Base-by-base conservation (phyloP, 2,113 vertebrate genomes). In the Lethenteron camtschaticum region DNA sequence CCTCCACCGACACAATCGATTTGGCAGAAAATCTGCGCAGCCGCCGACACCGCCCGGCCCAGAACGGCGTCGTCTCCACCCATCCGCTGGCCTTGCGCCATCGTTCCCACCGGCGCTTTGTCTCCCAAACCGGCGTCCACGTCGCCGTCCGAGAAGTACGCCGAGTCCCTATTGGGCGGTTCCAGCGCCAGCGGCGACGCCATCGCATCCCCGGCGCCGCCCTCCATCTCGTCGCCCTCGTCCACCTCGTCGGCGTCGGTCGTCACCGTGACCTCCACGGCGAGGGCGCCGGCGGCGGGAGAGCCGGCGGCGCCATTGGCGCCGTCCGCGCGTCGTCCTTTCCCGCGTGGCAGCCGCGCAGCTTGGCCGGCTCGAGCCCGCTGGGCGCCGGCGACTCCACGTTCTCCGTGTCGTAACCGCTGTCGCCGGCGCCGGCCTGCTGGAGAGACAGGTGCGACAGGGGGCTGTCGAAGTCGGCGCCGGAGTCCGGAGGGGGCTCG, bases 371-470 rank as follows among this genome's bases (percentile, higher is more conserved):
- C 63, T 66, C 63, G 9, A 16, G 63, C 63, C 63, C 63, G 10
- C 63, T 66, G 24, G 63, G 90, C 78, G 95, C 91, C 0, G 94
- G 94, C 57, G 90, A 95, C 75, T 94, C 90, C 0, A 95, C 87
- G 71, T 96, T 99, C 76, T 99, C 90, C 0, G 94, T 99, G 78
- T 96, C 90, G 1, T 96, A 96, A 70, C 94, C 94, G 1, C 94
- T 96, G 80, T 97, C 94, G 20, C 85, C 77, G 10, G 90, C 86
- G 41, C 83, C 86, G 20, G 86, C 83, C 57, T 88, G 92, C 71
- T 80, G 81, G 0, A 82, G 75, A 0, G 85, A 77, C 55, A 78
- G 77, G 1, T 75, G 66, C 24, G 63, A 66, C 24, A 66, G n/a
- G 63, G 63, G 63, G 63, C 63, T 66, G 63, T 66, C 63, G 24